Base-by-base conservation (phyloP, 1,140 invertebrate species). In the Drosophila santomea region DNA sequence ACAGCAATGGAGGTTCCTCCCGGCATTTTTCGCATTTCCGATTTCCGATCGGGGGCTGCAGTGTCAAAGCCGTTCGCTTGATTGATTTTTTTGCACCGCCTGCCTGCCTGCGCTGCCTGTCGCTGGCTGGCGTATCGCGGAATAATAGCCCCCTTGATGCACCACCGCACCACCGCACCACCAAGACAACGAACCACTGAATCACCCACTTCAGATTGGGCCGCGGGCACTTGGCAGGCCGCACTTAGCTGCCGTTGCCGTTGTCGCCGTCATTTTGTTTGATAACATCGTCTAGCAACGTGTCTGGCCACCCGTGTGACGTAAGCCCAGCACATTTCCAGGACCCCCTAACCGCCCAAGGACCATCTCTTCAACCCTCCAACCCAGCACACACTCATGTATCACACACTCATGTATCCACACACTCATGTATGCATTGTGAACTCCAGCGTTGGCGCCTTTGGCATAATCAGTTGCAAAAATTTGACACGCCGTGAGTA, bases 221-320 rank as follows among this genome's bases (percentile, higher is more conserved):
- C 82, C 74, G 67, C 78, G 63, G 82, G 74, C 82, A 85, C 82
- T 78, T 78, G 78, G 61, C 74, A 73, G 80, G 56, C 71, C 80
- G 64, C 76, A 84, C 66, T 67, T 62, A 79, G 71, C 78, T 41
- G 41, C 55, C 51, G 71, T 41, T 51, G 55, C 47, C 45, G 55
- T 52, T 60, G 60, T 73, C 72, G 63, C 60, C 73, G 59, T 63
- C 60, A 76, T 83, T 89, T 77, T 88, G 80, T 74, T 83, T 80
- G 84, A 88, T 89, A 88, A 80, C 74, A 84, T 89, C 84, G 84
- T 88, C 84, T 88, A 89, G 84, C 73, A 78, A 80, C 84, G 80
- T 60, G 83, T 88, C 80, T 88, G 80, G 73, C 80, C 71, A 51
- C 44, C 78, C 58, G 38, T 47, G 67, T 73, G 78, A 68, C 55